Evolutionary conservation across 2,113 vertebrate genomes (phyloP).

Genomic region (Erinaceus europaeus): DNA sequence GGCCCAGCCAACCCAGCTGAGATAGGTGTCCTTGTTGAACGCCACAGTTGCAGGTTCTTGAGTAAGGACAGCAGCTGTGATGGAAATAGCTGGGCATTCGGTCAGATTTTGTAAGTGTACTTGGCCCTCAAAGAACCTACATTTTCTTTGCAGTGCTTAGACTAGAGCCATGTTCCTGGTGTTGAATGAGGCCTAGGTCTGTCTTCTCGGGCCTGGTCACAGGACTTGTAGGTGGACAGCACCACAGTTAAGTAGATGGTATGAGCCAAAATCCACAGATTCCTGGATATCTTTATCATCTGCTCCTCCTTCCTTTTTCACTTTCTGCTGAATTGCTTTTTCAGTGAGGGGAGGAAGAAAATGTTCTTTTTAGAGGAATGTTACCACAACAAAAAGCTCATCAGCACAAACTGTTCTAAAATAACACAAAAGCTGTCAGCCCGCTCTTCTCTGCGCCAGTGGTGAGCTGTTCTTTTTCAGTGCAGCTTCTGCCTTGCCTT

Average conservation of each 20-base stretch:
- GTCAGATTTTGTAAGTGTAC: not conserved
- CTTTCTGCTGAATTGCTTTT: conserved; percentile 58
- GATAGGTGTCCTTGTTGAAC: not conserved
- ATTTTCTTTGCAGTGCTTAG: not conserved
- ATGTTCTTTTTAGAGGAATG: conserved; percentile 63
- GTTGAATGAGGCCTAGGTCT: not conserved
- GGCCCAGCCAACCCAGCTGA: not conserved
- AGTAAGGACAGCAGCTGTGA: not conserved
- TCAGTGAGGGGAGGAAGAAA: conserved; percentile 69
- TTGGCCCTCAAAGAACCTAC: not conserved
- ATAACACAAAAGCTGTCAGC: conserved; percentile 64
- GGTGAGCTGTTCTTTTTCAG: conserved; percentile 67
- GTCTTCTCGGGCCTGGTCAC: not conserved
- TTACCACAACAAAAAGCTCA: conserved; percentile 35
- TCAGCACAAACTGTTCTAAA: conserved; percentile 66
- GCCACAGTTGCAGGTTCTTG: not conserved
- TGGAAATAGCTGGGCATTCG: conserved; percentile 21
- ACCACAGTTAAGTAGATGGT: not conserved
- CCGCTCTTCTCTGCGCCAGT: conserved; percentile 20
- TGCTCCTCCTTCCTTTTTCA: conserved; percentile 28
- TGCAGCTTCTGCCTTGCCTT: conserved; percentile 40
- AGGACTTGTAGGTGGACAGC: not conserved
- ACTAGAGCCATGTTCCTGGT: not conserved
- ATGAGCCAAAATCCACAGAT: conserved; percentile 28
- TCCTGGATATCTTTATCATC: conserved; percentile 60